These are phyloP conservation scores for Axea sp. DNA, from an alignment of 2,888 invertebrate genomes.

Conservation along the genomic window DNA sequence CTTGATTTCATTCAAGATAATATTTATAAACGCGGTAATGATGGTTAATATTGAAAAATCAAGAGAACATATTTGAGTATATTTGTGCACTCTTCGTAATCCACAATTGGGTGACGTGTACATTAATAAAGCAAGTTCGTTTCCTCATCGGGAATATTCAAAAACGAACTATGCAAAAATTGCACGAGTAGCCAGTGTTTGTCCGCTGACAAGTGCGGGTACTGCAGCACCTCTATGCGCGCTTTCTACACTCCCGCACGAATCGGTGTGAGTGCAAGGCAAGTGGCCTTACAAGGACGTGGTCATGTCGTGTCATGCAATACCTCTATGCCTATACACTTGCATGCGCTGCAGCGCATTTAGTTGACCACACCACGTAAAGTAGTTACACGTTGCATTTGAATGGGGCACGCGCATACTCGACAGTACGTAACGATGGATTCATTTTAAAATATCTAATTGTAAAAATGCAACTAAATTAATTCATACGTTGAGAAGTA, in stretches of 20 bases:
- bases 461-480: conserved; percentile 21
- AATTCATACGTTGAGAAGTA: conserved; percentile 17
- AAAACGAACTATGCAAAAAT: conserved; percentile 44
- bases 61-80: not conserved
- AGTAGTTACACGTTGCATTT: conserved; percentile 58
- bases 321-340: conserved; percentile 51
- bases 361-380: conserved; percentile 50
- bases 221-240: conserved; percentile 12
- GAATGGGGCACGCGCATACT: conserved; percentile 64
- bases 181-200: conserved; percentile 1
- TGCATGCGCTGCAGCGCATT: conserved; percentile 39
- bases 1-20: conserved; percentile 43
- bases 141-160: conserved; percentile 9
- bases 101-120: not conserved
- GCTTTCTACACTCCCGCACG: conserved; percentile 60
- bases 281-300: conserved; percentile 79
- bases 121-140: conserved; percentile 19
- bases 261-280: conserved; percentile 69
- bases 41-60: conserved; percentile 38
- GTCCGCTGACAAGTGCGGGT: conserved; percentile 7
- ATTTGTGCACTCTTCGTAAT: not conserved
- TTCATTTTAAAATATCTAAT: conserved; percentile 20
- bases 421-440: conserved; percentile 57
- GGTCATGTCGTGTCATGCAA: conserved; percentile 63
- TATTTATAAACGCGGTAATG: conserved; percentile 49